phyloP scores from a whole-genome alignment of 2,888 invertebrate genomes.

The Agonopterix arenella region DNA sequence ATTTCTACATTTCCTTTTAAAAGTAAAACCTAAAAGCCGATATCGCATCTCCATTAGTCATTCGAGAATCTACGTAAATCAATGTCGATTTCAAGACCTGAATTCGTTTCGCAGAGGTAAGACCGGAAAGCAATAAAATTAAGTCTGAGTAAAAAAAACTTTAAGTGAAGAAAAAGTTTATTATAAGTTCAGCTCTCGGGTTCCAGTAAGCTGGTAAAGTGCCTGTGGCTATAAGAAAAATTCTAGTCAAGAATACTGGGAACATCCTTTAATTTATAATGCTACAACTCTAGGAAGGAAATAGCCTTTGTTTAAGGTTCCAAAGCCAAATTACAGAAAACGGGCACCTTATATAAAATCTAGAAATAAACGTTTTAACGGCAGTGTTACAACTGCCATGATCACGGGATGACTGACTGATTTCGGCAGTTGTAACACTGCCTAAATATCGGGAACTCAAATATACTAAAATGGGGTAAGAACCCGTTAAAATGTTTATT shows the following conservation, averaged over 20 bases:
- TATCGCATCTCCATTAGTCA: conserved; percentile 6
- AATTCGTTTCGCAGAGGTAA: conserved; percentile 4
- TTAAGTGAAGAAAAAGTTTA: conserved; percentile 33
- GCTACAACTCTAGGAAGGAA: conserved; percentile 32
- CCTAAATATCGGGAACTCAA: too few species aligned
- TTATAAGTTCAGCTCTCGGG: conserved; percentile 21
- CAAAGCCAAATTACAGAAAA: too few species aligned
- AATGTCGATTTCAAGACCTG: conserved; percentile 5
- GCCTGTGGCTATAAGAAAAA: conserved; percentile 23
- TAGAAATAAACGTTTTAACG: too few species aligned
- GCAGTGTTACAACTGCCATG: too few species aligned
- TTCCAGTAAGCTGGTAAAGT: conserved; percentile 15
- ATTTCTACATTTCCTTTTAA: conserved; percentile 1
- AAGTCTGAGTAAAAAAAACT: conserved; percentile 21
- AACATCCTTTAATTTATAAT: conserved; percentile 39
- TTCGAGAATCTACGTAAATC: conserved; percentile 3
- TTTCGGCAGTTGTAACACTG: too few species aligned
- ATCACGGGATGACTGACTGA: too few species aligned
- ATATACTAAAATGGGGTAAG: too few species aligned
- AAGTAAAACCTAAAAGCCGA: background rate
- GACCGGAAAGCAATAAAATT: conserved; percentile 7
- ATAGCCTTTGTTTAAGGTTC: background rate
- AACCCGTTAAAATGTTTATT: too few species aligned
- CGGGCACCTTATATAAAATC: too few species aligned
- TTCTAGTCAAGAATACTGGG: conserved; percentile 27